These are phyloP conservation scores for Malacoraja senta DNA, from an alignment of 2,797 vertebrate genomes.

Conservation along the genomic window DNA sequence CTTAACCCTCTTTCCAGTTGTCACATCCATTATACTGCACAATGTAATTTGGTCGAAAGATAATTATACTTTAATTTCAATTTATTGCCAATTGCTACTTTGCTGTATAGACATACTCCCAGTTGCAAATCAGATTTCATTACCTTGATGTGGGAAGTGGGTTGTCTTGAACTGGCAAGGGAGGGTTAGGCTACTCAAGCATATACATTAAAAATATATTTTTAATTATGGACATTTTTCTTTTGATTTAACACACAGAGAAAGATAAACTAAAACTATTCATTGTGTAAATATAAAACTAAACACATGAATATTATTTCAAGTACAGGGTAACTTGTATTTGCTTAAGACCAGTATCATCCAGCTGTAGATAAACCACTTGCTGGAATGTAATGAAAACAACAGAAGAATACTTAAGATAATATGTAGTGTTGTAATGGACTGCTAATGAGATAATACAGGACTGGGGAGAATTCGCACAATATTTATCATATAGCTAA, in stretches of 20 bases:
- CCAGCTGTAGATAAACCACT: background rate
- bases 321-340: background rate
- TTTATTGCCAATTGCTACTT: slow-evolving; percentile 30
- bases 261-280: background rate
- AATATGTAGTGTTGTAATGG: background rate
- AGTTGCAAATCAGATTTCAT: slow-evolving; percentile 35
- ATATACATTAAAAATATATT: slow-evolving; percentile 11
- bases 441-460: background rate
- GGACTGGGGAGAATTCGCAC: background rate
- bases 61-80: slow-evolving; percentile 38
- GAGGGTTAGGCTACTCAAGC: background rate
- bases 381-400: background rate
- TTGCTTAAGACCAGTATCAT: background rate
- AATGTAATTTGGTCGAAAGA: slow-evolving; percentile 23
- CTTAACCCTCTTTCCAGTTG: slow-evolving; percentile 32
- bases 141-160: slow-evolving; percentile 16
- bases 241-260: background rate
- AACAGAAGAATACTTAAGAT: background rate
- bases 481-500: background rate
- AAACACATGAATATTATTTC: background rate
- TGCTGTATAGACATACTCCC: slow-evolving; percentile 20
- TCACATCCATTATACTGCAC: slow-evolving; percentile 32
- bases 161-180: background rate
- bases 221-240: no score
- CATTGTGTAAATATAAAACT: background rate